Evolutionary conservation across 2,888 invertebrate species (phyloP).

Genomic region (Agonopterix alstromeriana): DNA sequence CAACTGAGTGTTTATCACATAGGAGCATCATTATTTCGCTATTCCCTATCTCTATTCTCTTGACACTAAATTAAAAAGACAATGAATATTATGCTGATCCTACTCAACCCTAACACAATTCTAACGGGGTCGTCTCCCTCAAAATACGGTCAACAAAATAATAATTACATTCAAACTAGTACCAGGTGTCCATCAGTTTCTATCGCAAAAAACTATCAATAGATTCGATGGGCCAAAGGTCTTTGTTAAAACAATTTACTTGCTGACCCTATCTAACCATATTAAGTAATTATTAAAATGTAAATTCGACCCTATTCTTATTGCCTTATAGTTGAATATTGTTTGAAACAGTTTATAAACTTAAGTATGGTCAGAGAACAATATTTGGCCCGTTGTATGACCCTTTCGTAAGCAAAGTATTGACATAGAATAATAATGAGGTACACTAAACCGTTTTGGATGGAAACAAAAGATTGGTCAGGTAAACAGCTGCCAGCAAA

Average conservation of each 20-base stretch:
- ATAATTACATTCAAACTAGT: constrained; percentile 32
- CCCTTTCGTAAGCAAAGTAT: constrained; percentile 20
- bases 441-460: constrained; percentile 12
- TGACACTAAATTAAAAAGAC: too few species aligned
- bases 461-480: constrained; percentile 33
- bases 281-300: background rate
- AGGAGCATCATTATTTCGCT: too few species aligned
- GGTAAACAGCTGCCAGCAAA: constrained; percentile 45
- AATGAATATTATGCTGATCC: too few species aligned
- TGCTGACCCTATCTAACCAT: constrained; percentile 36
- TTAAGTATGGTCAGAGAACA: background rate
- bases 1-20: too few species aligned
- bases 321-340: too few species aligned
- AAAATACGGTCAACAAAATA: constrained; percentile 22
- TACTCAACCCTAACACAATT: background rate
- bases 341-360: too few species aligned
- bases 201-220: constrained; percentile 32
- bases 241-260: constrained; percentile 27
- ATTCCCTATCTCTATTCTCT: too few species aligned
- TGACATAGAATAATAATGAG: constrained; percentile 19
- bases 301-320: background rate
- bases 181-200: constrained; percentile 48
- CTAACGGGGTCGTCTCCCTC: background rate
- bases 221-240: constrained; percentile 13
- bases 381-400: constrained; percentile 8